Conservation (phyloP, 2,888 invertebrate species). For the Ferrisia virgata region DNA sequence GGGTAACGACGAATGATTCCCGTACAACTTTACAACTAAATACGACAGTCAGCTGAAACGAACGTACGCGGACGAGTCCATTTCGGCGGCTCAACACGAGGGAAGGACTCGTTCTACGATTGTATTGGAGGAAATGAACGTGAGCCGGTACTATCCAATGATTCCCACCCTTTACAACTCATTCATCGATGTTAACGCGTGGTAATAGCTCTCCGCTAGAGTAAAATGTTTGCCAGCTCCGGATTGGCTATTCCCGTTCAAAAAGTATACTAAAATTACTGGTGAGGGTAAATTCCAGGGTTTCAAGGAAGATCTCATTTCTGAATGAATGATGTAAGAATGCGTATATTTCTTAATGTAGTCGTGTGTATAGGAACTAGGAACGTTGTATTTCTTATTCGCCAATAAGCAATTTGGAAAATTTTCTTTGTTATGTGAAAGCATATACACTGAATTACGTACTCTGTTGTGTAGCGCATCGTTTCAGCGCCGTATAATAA, state of each 20-base stretch:
- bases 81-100: constrained; percentile 11
- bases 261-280: constrained; percentile 36
- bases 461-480: too few species aligned
- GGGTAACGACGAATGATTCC: constrained; percentile 43
- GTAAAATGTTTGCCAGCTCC: constrained; percentile 42
- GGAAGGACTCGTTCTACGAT: background rate
- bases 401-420: constrained; percentile 16
- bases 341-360: constrained; percentile 5
- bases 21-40: constrained; percentile 45
- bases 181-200: constrained; percentile 42
- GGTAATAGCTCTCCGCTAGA: constrained; percentile 38
- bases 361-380: constrained; percentile 20
- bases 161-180: constrained; percentile 40
- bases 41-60: constrained; percentile 44
- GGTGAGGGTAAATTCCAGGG: constrained; percentile 35
- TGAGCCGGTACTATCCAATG: background rate
- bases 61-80: constrained; percentile 42
- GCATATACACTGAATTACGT: too few species aligned
- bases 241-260: constrained; percentile 44
- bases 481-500: background rate
- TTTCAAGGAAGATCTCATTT: constrained; percentile 20
- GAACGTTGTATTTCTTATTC: constrained; percentile 32
- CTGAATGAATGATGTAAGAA: constrained; percentile 41
- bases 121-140: background rate
- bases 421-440: background rate